These are phyloP conservation scores for Amphimallon solstitiale DNA, from an alignment of 2,888 invertebrate genomes.

Conservation along the genomic window DNA sequence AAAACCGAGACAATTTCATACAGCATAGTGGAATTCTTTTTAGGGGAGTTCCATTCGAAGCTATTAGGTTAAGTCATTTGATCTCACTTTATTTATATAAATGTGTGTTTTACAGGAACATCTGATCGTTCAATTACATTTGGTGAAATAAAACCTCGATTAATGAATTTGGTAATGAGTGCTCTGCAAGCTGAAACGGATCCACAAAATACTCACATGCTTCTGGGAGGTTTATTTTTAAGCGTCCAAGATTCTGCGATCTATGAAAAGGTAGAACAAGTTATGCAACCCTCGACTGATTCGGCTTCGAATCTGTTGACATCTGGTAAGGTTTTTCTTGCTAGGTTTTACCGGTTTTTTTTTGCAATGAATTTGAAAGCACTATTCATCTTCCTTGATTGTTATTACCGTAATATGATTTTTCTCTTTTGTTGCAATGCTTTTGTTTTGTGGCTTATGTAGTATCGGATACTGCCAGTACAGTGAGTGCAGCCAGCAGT, in stretches of 20 bases:
- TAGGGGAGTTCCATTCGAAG: too few relatives aligned
- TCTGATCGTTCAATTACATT: conserved; percentile 65
- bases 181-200: conserved; percentile 87
- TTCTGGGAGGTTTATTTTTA: conserved; percentile 81
- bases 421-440: conserved; percentile 45
- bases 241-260: conserved; percentile 83
- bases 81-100: conserved; percentile 42
- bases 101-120: conserved; percentile 38
- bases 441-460: conserved; percentile 54
- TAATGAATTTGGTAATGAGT: conserved; percentile 84
- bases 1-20: too few relatives aligned
- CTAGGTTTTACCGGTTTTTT: conserved; percentile 19
- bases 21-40: too few relatives aligned
- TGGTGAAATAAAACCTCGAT: conserved; percentile 75
- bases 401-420: conserved; percentile 36
- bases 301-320: conserved; percentile 73
- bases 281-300: conserved; percentile 67
- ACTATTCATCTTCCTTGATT: conserved; percentile 30
- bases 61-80: too few relatives aligned
- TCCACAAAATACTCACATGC: conserved; percentile 87
- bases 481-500: conserved; percentile 63
- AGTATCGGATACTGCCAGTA: conserved; percentile 64
- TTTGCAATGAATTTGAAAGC: conserved; percentile 24
- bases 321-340: conserved; percentile 68
- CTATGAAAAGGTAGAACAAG: conserved; percentile 76